These are phyloP conservation scores for Corella eumyota DNA, from an alignment of 23 tunicate species.

Conservation along the genomic window DNA sequence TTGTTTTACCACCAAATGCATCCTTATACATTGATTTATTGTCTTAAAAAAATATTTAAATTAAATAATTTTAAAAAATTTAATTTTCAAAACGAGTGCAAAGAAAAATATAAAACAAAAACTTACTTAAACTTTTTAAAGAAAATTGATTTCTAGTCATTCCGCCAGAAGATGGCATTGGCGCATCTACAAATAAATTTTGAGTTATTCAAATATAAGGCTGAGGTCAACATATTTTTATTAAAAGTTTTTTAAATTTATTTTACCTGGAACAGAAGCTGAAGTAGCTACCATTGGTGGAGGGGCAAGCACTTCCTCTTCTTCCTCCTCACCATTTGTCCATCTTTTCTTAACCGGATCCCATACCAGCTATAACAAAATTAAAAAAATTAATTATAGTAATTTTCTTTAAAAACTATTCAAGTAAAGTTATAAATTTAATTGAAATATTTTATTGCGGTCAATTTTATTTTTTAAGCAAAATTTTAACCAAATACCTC, in stretches of 20 bases:
- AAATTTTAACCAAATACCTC: slow-evolving; percentile 23
- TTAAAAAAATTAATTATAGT: neutral
- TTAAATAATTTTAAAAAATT: no score
- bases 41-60: no score
- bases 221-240: no score
- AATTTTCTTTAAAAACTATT: neutral
- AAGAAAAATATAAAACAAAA: no score
- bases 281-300: no score
- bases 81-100: no score
- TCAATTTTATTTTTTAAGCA: neutral
- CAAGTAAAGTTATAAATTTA: neutral
- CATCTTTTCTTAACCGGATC: slow-evolving; percentile 50
- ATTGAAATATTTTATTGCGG: neutral
- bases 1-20: slow-evolving; percentile 54
- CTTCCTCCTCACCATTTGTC: slow-evolving; percentile 45
- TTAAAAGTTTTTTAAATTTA: no score
- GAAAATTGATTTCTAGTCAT: slow-evolving; percentile 60
- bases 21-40: slow-evolving; percentile 76
- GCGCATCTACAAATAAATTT: no score
- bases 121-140: slow-evolving; percentile 64
- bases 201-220: no score
- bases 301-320: slow-evolving; percentile 64
- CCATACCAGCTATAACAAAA: slow-evolving; percentile 46
- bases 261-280: no score
- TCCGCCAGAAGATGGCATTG: neutral